Evolutionary conservation across 2,113 vertebrate genomes (phyloP).

Genomic region (Carollia perspicillata): DNA sequence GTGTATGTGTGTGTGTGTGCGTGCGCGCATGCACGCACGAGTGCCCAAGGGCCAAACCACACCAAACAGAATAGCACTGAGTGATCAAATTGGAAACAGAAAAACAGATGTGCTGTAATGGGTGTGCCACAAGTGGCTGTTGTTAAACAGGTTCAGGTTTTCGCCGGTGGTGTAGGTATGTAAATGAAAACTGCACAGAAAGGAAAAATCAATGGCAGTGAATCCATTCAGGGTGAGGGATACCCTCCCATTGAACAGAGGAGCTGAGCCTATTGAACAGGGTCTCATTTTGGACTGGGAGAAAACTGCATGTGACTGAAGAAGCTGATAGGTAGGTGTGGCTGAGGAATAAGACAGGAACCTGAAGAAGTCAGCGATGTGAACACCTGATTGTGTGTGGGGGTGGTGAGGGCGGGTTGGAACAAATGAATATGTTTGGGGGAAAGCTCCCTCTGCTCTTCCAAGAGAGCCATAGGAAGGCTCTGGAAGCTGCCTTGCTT

Average conservation of each 20-base stretch:
- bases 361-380: neutral
- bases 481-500: neutral
- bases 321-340: neutral
- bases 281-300: neutral
- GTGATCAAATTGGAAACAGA: slow-evolving; percentile 67
- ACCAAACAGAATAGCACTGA: slow-evolving; percentile 63
- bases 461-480: neutral
- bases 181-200: neutral
- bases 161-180: slow-evolving; percentile 14
- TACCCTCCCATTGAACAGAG: neutral
- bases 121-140: slow-evolving; percentile 60
- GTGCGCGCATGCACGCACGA: rapidly evolving
- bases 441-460: neutral
- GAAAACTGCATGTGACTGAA: neutral
- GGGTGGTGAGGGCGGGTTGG: neutral
- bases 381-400: neutral
- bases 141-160: slow-evolving; percentile 64
- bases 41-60: slow-evolving; percentile 62
- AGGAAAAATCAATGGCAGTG: slow-evolving; percentile 11
- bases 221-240: neutral
- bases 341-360: neutral
- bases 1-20: neutral
- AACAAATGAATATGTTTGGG: neutral
- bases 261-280: neutral
- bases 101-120: slow-evolving; percentile 65